Base-by-base conservation (phyloP, 92 coral and sea anemone species). In the Porites rus region DNA sequence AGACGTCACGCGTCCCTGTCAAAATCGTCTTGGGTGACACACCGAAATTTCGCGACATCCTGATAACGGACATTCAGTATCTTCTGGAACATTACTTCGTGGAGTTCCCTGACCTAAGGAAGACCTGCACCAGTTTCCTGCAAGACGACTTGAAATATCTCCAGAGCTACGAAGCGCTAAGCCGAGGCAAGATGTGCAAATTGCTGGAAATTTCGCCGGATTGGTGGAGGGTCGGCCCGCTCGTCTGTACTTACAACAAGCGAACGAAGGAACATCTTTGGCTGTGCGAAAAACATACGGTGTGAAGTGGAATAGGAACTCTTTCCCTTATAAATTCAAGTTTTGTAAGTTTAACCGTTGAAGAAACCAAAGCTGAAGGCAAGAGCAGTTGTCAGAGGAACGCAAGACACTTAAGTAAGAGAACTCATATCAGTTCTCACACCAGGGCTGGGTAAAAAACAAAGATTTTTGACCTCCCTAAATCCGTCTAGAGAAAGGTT, bases 261-360 rank as follows among this genome's bases (percentile, higher is more conserved):
- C 87, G 95, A 43, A 84, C 88, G 56, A 84, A 88, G 60, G 93
- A 89, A 21, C 86, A 75, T 83, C 86, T 95, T 85, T 95, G 98
- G 98, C 93, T 95, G 25, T 95, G 98, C 74, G 88, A 91, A 10
- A 92, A 86, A 61, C 98, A 95, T 81, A 87, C 95, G 19, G 51
- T 28, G 7, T 85, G 31, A 85, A 14, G 5, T 11, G 61, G 16
- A 56, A 56, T 14, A 10, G 14, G 12, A 56, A 56, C 16, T 56
- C 61, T 56, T 14, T 3, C 8, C 61, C 61, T 14, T 56, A 56
- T 10, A 1, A 54, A 10, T 56, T 56, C 61, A 56, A 10, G 61
- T 3, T 10, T 56, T 56, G 3, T 56, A 56, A 10, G 11, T 10
- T 14, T 1, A 56, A 56, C 61, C 61, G 61, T 14, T 56, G 61